Base-by-base conservation (phyloP, 2,888 invertebrate genomes). In the Odontothrips loti region DNA sequence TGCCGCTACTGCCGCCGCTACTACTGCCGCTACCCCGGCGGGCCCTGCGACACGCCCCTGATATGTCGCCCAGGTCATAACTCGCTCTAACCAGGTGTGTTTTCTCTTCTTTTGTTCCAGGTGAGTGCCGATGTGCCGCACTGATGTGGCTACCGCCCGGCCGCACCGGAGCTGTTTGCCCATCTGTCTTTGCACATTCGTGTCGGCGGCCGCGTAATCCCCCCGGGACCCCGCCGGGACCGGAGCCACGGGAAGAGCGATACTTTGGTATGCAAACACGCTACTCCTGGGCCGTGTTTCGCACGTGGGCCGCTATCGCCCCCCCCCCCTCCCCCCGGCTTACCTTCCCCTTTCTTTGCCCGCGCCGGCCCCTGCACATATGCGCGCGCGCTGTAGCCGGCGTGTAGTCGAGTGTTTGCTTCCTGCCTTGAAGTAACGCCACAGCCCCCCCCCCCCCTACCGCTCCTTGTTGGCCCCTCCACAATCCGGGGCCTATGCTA, bases 321-420 rank as follows among this genome's bases (percentile, higher is more conserved):
- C 23, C 27, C 27, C 58, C 58, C 20, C 58, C 68, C 27, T 27
- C 11, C 63, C 68, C 23, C 27, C 58, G 58, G 15, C 58, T 11
- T n/a, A 58, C 58, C 58, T 58, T 43, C 34, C 34, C 34, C 34
- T 43, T 43, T 43, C 34, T 43, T 43, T 43, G 34, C 3, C 34
- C 34, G 3, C 6, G 34, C 34, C 34, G 34, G 34, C 34, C 34
- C 17, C 58, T 58, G 58, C 58, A 58, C 58, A 58, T 58, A 58
- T 58, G 58, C 58, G 27, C 23, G 27, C 23, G 68, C 23, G 68
- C 27, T 75, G 58, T 58, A 58, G 58, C 20, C 58, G 58, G 58
- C 68, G 68, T 75, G 68, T 27, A 75, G 68, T 27, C 68, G 68
- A 75, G 68, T 75, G 68, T 75, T 75, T 75, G 68, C 68, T 75